Evolutionary conservation across 37 sponge, comb jelly and placozoan species (phyloP).

Genomic region (Ephydatia muelleri): DNA sequence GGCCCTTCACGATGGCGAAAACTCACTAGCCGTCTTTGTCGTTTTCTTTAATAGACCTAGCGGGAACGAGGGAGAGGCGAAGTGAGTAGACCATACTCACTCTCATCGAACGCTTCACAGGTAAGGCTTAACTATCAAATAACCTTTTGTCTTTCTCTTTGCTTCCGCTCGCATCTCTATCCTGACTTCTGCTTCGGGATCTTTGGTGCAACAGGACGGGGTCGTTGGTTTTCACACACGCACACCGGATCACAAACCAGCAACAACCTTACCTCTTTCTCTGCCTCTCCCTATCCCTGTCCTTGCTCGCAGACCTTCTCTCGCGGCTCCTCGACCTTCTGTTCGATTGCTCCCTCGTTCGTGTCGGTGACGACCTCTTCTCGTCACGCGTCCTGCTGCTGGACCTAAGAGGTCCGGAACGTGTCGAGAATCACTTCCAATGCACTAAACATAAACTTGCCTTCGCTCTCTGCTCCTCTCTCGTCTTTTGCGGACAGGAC

Average conservation of each 20-base stretch:
- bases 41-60: too few relatives aligned
- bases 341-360: background rate
- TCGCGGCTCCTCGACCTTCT: constrained; percentile 30
- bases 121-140: too few relatives aligned
- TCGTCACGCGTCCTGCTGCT: constrained; percentile 17
- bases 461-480: constrained; percentile 16
- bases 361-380: constrained; percentile 1
- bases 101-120: too few relatives aligned
- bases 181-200: background rate
- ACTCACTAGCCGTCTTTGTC: too few relatives aligned
- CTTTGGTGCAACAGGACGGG: too few relatives aligned
- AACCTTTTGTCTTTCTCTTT: background rate
- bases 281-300: constrained; percentile 1
- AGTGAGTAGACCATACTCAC: too few relatives aligned
- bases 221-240: too few relatives aligned
- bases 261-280: constrained; percentile 4
- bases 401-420: constrained; percentile 10
- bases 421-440: background rate
- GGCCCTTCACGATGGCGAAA: too few relatives aligned
- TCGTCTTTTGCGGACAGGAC: background rate
- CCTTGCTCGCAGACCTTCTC: constrained; percentile 23
- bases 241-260: background rate
- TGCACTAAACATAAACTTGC: background rate
- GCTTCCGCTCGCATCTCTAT: background rate
- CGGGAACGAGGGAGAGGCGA: too few relatives aligned